phyloP scores from a whole-genome alignment of 1,140 invertebrate genomes.

The Megathymus violae region DNA sequence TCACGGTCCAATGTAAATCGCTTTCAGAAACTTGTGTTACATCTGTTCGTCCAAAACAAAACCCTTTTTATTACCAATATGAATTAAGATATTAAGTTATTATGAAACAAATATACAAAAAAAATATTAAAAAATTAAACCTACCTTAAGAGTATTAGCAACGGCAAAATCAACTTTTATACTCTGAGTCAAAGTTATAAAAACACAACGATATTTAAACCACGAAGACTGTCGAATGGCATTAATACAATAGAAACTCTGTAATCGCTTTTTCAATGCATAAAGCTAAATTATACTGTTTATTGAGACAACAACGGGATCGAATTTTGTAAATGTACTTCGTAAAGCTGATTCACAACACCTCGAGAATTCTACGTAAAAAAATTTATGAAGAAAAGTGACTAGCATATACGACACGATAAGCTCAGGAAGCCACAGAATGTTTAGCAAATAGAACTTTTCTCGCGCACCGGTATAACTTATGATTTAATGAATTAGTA shows the following conservation, averaged over 20 bases:
- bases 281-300: slow-evolving; percentile 2
- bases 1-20: no score
- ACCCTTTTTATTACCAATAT: no score
- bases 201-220: background rate
- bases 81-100: no score
- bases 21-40: no score
- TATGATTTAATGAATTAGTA: no score
- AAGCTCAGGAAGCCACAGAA: background rate
- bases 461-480: no score
- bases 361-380: background rate
- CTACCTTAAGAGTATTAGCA: no score
- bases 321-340: slow-evolving; percentile 1
- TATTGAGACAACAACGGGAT: slow-evolving; percentile 7
- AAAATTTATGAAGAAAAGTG: slow-evolving; percentile 11
- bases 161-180: no score
- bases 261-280: background rate
- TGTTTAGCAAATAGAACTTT: background rate
- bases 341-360: slow-evolving; percentile 4
- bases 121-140: no score
- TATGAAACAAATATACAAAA: no score
- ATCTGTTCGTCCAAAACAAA: no score
- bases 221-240: background rate
- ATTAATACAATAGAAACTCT: background rate
- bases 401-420: slow-evolving; percentile 2
- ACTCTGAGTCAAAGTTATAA: background rate